These are phyloP conservation scores for Halictus ligatus DNA, from an alignment of 2,888 invertebrate species.

Conservation along the genomic window DNA sequence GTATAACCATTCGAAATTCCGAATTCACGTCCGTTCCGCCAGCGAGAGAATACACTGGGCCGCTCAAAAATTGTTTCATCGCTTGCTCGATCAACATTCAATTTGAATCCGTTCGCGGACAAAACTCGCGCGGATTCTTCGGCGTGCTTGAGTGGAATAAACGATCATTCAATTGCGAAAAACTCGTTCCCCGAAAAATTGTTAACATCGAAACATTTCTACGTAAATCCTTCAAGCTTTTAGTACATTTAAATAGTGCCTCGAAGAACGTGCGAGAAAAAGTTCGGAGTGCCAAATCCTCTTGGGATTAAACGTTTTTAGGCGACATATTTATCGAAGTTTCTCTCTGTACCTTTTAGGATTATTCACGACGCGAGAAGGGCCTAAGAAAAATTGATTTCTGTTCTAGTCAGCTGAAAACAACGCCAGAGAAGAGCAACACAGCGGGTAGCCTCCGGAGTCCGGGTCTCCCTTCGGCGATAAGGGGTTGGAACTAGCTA, in stretches of 20 bases:
- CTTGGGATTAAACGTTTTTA: neutral
- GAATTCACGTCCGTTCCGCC: neutral
- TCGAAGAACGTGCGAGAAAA: neutral
- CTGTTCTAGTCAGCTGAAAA: neutral
- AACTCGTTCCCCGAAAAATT: neutral
- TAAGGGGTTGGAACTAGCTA: slow-evolving; percentile 72
- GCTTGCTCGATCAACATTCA: neutral
- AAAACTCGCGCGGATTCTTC: neutral
- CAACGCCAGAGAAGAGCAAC: neutral
- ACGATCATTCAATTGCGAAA: neutral
- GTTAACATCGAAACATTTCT: neutral
- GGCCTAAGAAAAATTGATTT: neutral
- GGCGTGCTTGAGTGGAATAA: neutral
- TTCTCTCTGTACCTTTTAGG: too few relatives aligned
- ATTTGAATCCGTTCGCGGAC: neutral
- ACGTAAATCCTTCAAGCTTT: neutral
- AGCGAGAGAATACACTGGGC: slow-evolving; percentile 51
- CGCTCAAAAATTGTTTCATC: neutral
- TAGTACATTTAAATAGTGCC: neutral
- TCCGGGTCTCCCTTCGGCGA: neutral
- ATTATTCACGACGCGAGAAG: too few relatives aligned
- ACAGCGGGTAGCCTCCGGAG: neutral
- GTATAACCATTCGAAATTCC: slow-evolving; percentile 16
- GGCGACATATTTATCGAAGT: too few relatives aligned
- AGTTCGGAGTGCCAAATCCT: neutral